Evolutionary conservation across 2,888 invertebrate genomes (phyloP), one percentile per base, ranked within the genome.

Genomic region (Acrobasis repandana): DNA sequence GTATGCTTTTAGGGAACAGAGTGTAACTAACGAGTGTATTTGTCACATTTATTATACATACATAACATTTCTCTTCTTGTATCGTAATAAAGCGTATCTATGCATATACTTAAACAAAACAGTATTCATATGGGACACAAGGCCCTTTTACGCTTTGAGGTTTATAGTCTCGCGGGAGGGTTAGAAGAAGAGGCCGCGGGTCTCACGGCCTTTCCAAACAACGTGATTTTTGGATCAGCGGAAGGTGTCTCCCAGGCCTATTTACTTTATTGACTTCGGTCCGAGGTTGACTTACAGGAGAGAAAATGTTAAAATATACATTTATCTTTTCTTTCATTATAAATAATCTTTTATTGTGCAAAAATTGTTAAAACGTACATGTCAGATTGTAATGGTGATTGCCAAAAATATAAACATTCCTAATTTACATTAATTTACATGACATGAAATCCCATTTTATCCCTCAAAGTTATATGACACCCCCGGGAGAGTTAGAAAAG

Each of bases 211-310:
- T 34, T 57, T 33, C 48, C 51, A 51, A 51, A 50, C 28, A 56
- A 56, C 14, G 20, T 46, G 56, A 56, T 47, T 58, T 58, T 58
- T 48, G 36, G 36, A 58, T 48, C 58, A 36, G 36, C 36, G 49
- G 18, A 49, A 58, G 14, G 18, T 38, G 58, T 58, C 20, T 50
- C 38, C 36, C 4, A 38, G 49, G 58, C 20, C 49, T 36, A 20
- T 58, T 50, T 15, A 50, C 48, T 48, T n/a, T 49, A 43, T 49
- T 49, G 34, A 48, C 48, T 48, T 11, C 46, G 33, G 46, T 47
- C 14, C 2, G 4, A n/a, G 28, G 38, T 46, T 56, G 20, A 54
- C 14, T n/a, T 36, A 18, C 18, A 36, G 16, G 16, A 18, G n/a
- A n/a, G n/a, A 28, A 20, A 4, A 8, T 28, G 4, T 28, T 28